Base-by-base conservation (phyloP, 2,888 invertebrate genomes). In the Cylindroiulus punctatus region DNA sequence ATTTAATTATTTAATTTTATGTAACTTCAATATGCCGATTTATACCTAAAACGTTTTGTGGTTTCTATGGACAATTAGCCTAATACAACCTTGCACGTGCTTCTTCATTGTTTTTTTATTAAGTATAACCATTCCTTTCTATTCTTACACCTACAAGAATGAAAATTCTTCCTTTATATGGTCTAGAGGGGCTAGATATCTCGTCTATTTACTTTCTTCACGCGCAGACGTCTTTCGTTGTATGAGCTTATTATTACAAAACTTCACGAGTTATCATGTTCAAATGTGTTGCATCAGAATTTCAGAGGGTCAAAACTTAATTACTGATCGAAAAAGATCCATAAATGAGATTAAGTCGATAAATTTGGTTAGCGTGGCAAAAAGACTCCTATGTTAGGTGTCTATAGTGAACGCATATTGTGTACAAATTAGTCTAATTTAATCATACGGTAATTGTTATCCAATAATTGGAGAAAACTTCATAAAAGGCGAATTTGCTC, bases 241-340 rank as follows among this genome's bases (percentile, higher is more conserved):
- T 83, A 30, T 30, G 83, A 19, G 83, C 82, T 87, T 82, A 87
- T 87, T 87, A 87, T 87, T 87, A 85, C 87, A 87, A 87, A 87
- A 87, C 87, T 87, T 87, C 87, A 85, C 87, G 83, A 87, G 82
- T 85, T 87, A 87, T 87, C 87, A 87, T 87, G 87, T 87, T 87
- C 84, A 87, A 87, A 87, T 87, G 87, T 85, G 85, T 85, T 87
- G 83, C 85, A 86, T 82, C 81, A 82, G 83, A 42, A 81, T 85
- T 81, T 87, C 52, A 85, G 65, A 85, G 84, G 86, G 81, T 76
- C 52, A 81, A 87, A 87, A 87, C 87, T 87, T 84, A 87, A 87
- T 87, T 87, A 87, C 65, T 87, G 87, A 87, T 87, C 87, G 87
- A 87, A 87, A 87, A 87, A 86, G 87, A 87, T 85, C 81, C 83